Evolutionary conservation across 2,888 invertebrate genomes (phyloP).

Genomic region (Xestia xanthographa): DNA sequence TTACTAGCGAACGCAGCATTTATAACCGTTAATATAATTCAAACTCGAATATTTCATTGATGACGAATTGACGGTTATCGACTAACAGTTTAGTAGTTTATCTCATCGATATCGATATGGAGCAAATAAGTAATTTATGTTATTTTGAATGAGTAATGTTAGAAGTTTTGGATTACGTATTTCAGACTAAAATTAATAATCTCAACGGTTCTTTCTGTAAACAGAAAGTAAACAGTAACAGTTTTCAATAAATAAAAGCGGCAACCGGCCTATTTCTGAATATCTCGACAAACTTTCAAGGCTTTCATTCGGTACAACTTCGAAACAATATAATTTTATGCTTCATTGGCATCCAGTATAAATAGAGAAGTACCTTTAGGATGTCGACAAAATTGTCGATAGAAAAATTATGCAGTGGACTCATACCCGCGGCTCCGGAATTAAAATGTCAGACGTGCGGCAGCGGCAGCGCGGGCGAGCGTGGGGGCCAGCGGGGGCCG

Average conservation of each 20-base stretch:
- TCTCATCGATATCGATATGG: constrained; percentile 20
- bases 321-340: constrained; percentile 45
- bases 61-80: constrained; percentile 33
- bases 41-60: constrained; percentile 46
- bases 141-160: constrained; percentile 18
- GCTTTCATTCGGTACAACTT: constrained; percentile 32
- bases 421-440: constrained; percentile 86
- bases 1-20: constrained; percentile 58
- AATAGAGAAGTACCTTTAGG: constrained; percentile 78
- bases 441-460: constrained; percentile 91
- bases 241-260: constrained; percentile 5
- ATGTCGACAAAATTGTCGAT: constrained; percentile 87
- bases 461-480: constrained; percentile 85
- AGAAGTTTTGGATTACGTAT: not conserved
- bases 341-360: constrained; percentile 45
- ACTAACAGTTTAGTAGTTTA: constrained; percentile 17
- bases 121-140: constrained; percentile 8
- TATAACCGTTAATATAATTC: constrained; percentile 46
- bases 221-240: constrained; percentile 1
- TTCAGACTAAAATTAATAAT: not conserved
- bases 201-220: not conserved
- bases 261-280: not conserved
- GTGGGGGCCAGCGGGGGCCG: constrained; percentile 79
- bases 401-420: constrained; percentile 80
- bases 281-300: constrained; percentile 31